Percentiles rank a stretch among this genome's conserved stretches.
Conservation (phyloP, 2,113 vertebrate genomes). For the Opisthocomus hoazin region DNA sequence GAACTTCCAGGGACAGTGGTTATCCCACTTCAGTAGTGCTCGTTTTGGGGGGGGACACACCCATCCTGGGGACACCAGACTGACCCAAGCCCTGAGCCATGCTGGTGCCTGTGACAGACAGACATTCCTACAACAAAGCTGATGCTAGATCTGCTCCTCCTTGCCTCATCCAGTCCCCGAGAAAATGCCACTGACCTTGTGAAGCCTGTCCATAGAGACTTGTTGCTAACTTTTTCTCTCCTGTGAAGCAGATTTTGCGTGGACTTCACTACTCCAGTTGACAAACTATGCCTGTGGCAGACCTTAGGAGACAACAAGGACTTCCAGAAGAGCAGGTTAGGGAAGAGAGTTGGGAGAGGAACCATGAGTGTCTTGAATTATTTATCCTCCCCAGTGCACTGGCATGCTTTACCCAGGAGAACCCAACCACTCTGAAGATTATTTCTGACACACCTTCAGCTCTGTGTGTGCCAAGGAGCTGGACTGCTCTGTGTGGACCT, state of each 20-base stretch:
- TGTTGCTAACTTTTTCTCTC: not conserved
- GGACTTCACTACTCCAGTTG: not conserved
- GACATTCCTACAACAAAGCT: not conserved
- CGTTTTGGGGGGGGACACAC: not conserved
- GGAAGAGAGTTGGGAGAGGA: not conserved
- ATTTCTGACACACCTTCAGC: not conserved
- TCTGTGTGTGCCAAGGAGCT: not conserved
- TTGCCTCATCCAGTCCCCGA: not conserved
- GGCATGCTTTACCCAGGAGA: not conserved
- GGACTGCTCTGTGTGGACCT: not conserved
- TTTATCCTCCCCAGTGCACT: not conserved
- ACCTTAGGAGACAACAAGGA: not conserved
- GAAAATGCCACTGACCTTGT: not conserved
- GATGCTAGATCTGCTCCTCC: not conserved
- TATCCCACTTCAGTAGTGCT: not conserved
- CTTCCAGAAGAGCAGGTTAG: not conserved
- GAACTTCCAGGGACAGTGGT: not conserved
- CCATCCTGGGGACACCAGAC: not conserved
- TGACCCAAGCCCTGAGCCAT: not conserved
- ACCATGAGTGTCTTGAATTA: not conserved
- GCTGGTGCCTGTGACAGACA: not conserved
- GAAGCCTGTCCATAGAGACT: not conserved
- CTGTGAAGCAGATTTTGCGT: not conserved
- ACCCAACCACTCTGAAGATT: not conserved
- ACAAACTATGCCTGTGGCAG: not conserved